These are phyloP conservation scores for Cryptocheilus praepositus DNA, from an alignment of 2,888 invertebrate genomes.

Conservation along the genomic window DNA sequence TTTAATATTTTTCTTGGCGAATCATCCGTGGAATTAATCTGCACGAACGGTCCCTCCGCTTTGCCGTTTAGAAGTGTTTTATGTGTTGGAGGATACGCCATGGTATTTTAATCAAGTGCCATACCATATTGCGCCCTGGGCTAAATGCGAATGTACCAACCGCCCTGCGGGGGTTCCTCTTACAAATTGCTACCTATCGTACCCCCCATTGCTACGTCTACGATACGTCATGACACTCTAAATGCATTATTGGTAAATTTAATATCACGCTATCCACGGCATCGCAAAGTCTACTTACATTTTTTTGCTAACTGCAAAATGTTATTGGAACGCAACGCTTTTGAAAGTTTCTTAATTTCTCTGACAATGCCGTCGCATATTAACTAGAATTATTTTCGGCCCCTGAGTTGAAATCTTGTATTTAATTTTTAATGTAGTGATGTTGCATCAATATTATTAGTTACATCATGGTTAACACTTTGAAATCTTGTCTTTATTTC, in stretches of 20 bases:
- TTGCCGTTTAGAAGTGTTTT: slow-evolving; percentile 55
- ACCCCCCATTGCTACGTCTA: slow-evolving; percentile 64
- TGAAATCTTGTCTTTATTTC: no score
- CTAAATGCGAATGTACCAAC: slow-evolving; percentile 58
- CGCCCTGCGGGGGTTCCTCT: slow-evolving; percentile 66
- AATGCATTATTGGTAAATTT: slow-evolving; percentile 49
- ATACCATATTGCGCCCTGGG: slow-evolving; percentile 68
- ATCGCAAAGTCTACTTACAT: no score
- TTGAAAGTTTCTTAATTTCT: no score
- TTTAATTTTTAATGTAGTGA: no score
- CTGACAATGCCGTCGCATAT: no score
- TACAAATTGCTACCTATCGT: slow-evolving; percentile 70
- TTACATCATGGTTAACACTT: no score
- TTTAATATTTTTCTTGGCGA: slow-evolving; percentile 15
- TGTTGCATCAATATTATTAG: no score
- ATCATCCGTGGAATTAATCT: slow-evolving; percentile 43
- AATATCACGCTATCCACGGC: slow-evolving; percentile 26
- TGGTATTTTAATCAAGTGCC: slow-evolving; percentile 71
- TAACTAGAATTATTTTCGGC: no score
- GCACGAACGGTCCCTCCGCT: slow-evolving; percentile 41
- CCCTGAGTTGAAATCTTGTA: no score
- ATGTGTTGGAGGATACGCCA: slow-evolving; percentile 55
- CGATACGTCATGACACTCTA: slow-evolving; percentile 63
- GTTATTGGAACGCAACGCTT: no score
- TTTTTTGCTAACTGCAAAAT: no score